phyloP scores from a whole-genome alignment of 2,113 vertebrate genomes.

The Phainopepla nitens region DNA sequence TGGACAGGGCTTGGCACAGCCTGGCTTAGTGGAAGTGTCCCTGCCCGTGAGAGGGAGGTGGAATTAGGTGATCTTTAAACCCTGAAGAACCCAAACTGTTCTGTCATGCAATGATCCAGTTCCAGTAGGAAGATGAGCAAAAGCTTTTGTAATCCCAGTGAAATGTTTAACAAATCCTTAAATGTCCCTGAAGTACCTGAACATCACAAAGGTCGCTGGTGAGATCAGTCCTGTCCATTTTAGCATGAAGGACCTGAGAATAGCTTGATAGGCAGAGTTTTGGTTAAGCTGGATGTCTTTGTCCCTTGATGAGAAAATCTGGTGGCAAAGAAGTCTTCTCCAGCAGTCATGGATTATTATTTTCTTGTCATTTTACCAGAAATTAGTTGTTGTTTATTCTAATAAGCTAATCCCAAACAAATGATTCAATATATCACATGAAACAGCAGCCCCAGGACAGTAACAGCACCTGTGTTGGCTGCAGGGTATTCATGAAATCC shows the following conservation, averaged over 20 bases:
- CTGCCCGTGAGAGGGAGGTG: not conserved
- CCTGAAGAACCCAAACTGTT: not conserved
- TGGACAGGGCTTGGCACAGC: not conserved
- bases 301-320: not conserved
- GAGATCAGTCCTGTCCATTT: not conserved
- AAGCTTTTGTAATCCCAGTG: not conserved
- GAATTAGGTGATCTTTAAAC: not conserved
- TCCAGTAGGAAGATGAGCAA: accelerated
- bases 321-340: not conserved
- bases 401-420: not conserved
- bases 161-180: not conserved
- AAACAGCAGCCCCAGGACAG: not conserved
- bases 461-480: not conserved
- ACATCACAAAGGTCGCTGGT: not conserved
- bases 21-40: not conserved
- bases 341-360: not conserved
- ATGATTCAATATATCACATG: not conserved
- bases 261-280: not conserved
- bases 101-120: not conserved
- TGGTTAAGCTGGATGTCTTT: not conserved
- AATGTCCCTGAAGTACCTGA: not conserved
- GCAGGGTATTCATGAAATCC: not conserved
- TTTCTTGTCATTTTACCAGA: not conserved
- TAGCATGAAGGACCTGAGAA: not conserved
- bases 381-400: not conserved